These are phyloP conservation scores for Cremastinae sp. DNA, from an alignment of 2,888 invertebrate species.

Conservation along the genomic window DNA sequence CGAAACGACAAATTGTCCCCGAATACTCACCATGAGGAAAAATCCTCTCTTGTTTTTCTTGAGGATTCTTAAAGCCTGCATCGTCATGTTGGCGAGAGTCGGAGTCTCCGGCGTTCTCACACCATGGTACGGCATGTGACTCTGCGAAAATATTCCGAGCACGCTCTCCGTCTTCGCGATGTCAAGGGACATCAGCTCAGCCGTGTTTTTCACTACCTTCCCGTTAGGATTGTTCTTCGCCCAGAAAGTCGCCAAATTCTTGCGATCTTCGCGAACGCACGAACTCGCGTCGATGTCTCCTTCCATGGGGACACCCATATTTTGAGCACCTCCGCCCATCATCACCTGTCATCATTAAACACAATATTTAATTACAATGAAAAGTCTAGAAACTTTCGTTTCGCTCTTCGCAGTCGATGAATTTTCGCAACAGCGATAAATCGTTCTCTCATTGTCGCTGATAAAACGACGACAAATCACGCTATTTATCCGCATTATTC, in stretches of 20 bases:
- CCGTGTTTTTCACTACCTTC: conserved; percentile 77
- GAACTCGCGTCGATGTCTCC: conserved; percentile 66
- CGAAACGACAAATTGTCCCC: not conserved
- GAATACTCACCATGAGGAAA: conserved; percentile 81
- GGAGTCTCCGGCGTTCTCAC: conserved; percentile 81
- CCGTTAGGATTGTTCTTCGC: conserved; percentile 77
- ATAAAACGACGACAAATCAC: too few species aligned
- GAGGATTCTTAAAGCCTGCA: conserved; percentile 82
- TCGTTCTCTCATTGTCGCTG: too few species aligned
- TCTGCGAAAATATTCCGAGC: conserved; percentile 82
- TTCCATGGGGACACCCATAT: conserved; percentile 78
- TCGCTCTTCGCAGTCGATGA: too few species aligned
- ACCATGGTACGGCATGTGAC: conserved; percentile 83
- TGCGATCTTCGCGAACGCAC: conserved; percentile 82
- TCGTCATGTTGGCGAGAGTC: conserved; percentile 83
- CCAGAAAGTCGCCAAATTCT: conserved; percentile 84
- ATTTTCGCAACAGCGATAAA: too few species aligned
- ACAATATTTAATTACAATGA: too few species aligned
- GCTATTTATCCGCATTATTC: conserved; percentile 8
- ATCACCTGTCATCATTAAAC: too few species aligned
- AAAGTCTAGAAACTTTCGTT: too few species aligned
- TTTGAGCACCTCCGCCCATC: conserved; percentile 84
- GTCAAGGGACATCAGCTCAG: conserved; percentile 80
- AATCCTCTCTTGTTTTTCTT: conserved; percentile 81
- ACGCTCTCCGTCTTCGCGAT: conserved; percentile 80